A percentile compares a stretch with the other conserved stretches of the same genome.
phyloP scores from a whole-genome alignment of 2,797 vertebrate genomes.

The Ciconia nigra region DNA sequence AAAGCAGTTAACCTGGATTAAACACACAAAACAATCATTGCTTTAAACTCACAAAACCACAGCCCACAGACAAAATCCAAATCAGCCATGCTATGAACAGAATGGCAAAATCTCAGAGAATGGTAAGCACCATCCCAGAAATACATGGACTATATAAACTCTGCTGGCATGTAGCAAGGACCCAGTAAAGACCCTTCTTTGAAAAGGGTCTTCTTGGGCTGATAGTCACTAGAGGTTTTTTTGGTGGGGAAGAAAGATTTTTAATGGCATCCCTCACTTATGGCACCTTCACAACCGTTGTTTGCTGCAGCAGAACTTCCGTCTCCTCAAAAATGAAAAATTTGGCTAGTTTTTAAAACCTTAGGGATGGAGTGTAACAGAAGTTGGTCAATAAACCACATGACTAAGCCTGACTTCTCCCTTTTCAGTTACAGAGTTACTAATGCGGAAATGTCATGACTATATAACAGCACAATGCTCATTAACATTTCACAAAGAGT shows the following conservation, averaged over 20 bases:
- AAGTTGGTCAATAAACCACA: not conserved
- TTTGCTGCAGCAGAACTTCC: not conserved
- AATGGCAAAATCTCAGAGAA: not conserved
- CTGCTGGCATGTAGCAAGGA: not conserved
- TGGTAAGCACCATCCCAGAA: not conserved
- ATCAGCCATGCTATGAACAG: slow-evolving; percentile 12
- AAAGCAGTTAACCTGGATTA: not conserved
- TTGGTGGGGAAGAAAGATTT: not conserved
- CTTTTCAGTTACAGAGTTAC: not conserved
- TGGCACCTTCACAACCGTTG: not conserved
- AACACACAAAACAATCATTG: not conserved
- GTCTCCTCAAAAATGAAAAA: not conserved
- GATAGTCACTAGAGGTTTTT: not conserved
- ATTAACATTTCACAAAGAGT: not conserved
- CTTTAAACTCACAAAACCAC: slow-evolving; percentile 27
- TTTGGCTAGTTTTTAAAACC: not conserved
- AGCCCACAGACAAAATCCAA: slow-evolving; percentile 3
- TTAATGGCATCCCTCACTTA: not conserved
- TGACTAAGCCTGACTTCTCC: not conserved
- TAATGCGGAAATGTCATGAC: not conserved
- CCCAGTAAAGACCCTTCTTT: not conserved
- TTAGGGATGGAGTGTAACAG: not conserved
- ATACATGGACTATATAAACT: not conserved
- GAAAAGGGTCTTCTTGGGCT: not conserved
- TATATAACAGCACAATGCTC: not conserved